Percentiles rank a stretch among this genome's conserved stretches.
phyloP scores from a whole-genome alignment of 30 jellyfish, hydroid and myxozoan species.

The Aurelia sp. region DNA sequence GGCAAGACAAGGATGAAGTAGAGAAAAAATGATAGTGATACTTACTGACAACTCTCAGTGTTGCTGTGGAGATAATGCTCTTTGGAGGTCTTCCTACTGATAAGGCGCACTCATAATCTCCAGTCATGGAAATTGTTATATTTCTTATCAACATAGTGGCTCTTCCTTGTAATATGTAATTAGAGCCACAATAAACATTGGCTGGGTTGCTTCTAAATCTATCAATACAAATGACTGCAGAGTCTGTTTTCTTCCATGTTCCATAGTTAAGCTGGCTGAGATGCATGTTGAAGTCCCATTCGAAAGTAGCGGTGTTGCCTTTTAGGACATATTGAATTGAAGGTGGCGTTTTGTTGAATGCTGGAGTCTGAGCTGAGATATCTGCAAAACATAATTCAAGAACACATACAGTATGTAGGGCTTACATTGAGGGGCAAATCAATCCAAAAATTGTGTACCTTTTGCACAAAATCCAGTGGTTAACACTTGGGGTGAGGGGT shows the following conservation, averaged over 20 bases:
- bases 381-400: not conserved
- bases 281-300: constrained; percentile 30
- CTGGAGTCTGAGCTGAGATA: too few relatives aligned
- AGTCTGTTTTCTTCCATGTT: not conserved
- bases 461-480: too few relatives aligned
- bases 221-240: not conserved
- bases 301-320: constrained; percentile 30
- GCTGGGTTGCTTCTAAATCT: not conserved
- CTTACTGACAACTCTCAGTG: constrained; percentile 59
- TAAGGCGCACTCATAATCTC: constrained; percentile 17
- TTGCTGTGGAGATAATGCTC: not conserved
- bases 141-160: constrained; percentile 1
- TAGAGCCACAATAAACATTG: not conserved
- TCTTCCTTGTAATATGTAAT: not conserved
- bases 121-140: constrained; percentile 14
- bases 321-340: constrained; percentile 22
- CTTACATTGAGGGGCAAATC: too few relatives aligned
- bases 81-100: not conserved
- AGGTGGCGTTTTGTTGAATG: constrained; percentile 42
- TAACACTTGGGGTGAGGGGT: too few relatives aligned
- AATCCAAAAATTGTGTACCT: too few relatives aligned
- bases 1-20: too few relatives aligned
- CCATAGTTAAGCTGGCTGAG: not conserved
- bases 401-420: too few relatives aligned
- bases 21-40: not conserved